Conservation (phyloP, 2,797 vertebrate species). For the Arctocebus calabarensis region DNA sequence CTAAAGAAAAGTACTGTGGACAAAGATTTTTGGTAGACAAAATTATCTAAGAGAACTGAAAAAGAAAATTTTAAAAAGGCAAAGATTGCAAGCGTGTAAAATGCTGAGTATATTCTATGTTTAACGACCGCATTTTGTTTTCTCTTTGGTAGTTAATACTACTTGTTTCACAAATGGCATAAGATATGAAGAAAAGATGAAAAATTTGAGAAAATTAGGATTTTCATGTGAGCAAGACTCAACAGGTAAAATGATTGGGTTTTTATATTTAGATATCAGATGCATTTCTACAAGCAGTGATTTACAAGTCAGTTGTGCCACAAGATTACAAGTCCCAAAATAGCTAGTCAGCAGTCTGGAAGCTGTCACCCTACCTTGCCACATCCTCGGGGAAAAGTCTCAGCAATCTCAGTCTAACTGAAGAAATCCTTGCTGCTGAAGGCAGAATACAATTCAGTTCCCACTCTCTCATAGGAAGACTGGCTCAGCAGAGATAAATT, state of each 20-base stretch:
- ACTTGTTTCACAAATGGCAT: slow-evolving; percentile 28
- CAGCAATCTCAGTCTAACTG: slow-evolving; percentile 59
- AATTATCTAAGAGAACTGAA: slow-evolving; percentile 47
- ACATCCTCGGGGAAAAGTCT: slow-evolving; percentile 19
- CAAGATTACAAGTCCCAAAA: slow-evolving; percentile 62
- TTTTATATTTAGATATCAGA: slow-evolving; percentile 51
- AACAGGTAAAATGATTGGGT: slow-evolving; percentile 1
- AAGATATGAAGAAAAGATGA: slow-evolving; percentile 39
- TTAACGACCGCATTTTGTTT: slow-evolving; percentile 27
- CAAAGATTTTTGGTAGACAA: slow-evolving; percentile 50
- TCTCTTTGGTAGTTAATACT: slow-evolving; percentile 38
- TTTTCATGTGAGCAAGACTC: slow-evolving; percentile 46
- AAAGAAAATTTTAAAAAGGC: not conserved
- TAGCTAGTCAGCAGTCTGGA: slow-evolving; percentile 48
- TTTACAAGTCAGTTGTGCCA: slow-evolving; percentile 50
- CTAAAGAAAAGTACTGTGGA: slow-evolving; percentile 12
- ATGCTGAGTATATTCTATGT: not conserved
- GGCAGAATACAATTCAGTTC: slow-evolving; percentile 50
- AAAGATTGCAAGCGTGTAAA: not conserved
- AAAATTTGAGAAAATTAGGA: slow-evolving; percentile 33
- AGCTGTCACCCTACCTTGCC: slow-evolving; percentile 32
- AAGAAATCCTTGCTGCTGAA: slow-evolving; percentile 45
- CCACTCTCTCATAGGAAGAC: slow-evolving; percentile 29
- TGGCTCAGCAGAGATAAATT: slow-evolving; percentile 5
- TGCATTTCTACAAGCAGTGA: slow-evolving; percentile 52